Evolutionary conservation across 92 coral and sea anemone genomes (phyloP).

Genomic region (Parazoanthus atlanticus): DNA sequence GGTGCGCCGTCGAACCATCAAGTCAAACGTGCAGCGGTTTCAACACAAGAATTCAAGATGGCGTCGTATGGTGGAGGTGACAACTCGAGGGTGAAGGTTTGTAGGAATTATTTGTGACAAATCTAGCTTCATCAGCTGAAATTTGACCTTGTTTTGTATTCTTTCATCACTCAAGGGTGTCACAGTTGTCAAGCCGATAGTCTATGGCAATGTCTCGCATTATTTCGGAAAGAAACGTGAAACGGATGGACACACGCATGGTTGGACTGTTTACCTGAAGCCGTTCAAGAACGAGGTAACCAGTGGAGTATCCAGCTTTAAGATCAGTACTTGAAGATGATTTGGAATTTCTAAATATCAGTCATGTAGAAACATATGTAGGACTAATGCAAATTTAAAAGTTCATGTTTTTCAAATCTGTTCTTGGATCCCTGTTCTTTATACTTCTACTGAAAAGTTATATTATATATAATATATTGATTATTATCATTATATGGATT

Average conservation of each 20-base stretch:
- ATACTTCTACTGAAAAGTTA: not conserved
- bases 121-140: not conserved
- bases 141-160: not conserved
- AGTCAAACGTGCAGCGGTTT: conserved; percentile 16
- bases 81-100: conserved; percentile 95
- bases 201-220: conserved; percentile 94
- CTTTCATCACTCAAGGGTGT: conserved; percentile 71
- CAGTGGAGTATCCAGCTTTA: no score
- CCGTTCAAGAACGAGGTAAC: conserved; percentile 85
- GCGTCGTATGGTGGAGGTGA: conserved; percentile 88
- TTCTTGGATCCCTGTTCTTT: no score
- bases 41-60: conserved; percentile 64
- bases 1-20: conserved; percentile 11
- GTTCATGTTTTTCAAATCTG: not conserved
- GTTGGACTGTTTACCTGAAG: conserved; percentile 91
- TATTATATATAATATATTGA: no score
- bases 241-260: conserved; percentile 96
- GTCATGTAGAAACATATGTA: not conserved
- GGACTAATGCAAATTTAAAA: not conserved
- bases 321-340: no score
- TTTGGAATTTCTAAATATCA: no score
- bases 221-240: conserved; percentile 99
- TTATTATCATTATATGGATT: no score
- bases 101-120: not conserved
- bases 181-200: conserved; percentile 80